Evolutionary conservation across 2,888 invertebrate species (phyloP), one percentile per base, ranked within the genome.

Genomic region (Tetragonula carbonaria): DNA sequence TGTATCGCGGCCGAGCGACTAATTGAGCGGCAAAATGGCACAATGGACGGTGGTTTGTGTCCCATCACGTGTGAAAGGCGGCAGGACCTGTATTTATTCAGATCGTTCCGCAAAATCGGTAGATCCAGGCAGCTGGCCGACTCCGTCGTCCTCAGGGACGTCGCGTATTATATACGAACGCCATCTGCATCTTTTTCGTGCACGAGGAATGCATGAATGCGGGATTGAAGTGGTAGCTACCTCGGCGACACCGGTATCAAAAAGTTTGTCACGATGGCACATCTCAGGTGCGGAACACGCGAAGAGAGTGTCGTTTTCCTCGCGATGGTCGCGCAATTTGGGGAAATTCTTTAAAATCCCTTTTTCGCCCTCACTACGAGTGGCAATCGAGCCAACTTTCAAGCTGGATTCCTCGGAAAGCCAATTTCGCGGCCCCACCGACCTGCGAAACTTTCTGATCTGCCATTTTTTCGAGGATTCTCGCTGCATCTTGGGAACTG

Each of bases 131-230:
- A 89, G 87, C 89, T 89, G 89, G 70, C 80, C 80, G 62, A 23
- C 23, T 6, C 62, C 14, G 62, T 14, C 14, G 51, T 67, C 67
- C 67, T 55, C n/a, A 23, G 59, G 55, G 78, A 55, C 78, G 77
- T 62, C 78, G 66, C 78, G 87, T 85, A 92, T 92, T 91, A 91
- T 91, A 91, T 90, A 82, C 90, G 77, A 85, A 74, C 74, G 80
- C 87, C 90, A 92, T 92, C 91, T 92, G 92, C 91, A 91, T 92
- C 89, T 89, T 84, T 88, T 88, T 88, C 87, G 83, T 88, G 86
- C 87, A 45, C 45, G 1, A 11, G 88, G 74, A 90, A 88, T 88
- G 91, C 88, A 92, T 91, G 91, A 92, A 92, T 92, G 87, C 88
- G 76, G 86, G 86, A 91, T 91, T 83, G 87, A 87, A 85, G 77